Percentiles rank a stretch among this genome's conserved stretches.
Evolutionary conservation across 2,888 invertebrate genomes (phyloP).

Genomic region (Drosophila anomelani): DNA sequence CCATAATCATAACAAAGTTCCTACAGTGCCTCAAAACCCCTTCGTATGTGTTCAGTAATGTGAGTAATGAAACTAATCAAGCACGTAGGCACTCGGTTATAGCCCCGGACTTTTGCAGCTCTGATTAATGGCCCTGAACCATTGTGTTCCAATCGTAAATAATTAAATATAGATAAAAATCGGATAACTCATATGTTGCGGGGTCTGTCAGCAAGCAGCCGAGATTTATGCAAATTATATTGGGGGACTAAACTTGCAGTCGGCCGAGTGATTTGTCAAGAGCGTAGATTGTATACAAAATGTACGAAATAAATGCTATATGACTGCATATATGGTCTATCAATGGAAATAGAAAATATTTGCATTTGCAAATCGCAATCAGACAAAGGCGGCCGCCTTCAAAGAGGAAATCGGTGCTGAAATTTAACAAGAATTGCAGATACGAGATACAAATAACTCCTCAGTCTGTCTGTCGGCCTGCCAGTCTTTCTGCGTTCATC

Average conservation of each 20-base stretch:
- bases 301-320: constrained; percentile 19
- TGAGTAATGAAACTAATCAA: constrained; percentile 71
- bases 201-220: constrained; percentile 61
- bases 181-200: constrained; percentile 70
- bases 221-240: constrained; percentile 65
- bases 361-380: constrained; percentile 45
- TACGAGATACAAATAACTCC: constrained; percentile 30
- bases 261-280: constrained; percentile 36
- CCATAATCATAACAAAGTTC: neutral
- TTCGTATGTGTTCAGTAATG: neutral
- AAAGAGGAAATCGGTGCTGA: constrained; percentile 54
- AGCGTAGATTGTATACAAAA: constrained; percentile 7
- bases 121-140: constrained; percentile 74
- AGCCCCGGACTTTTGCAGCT: constrained; percentile 45
- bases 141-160: constrained; percentile 77
- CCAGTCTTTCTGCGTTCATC: constrained; percentile 31
- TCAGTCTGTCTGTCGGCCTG: constrained; percentile 13
- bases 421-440: constrained; percentile 61
- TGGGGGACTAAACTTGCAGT: constrained; percentile 46
- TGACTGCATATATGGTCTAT: constrained; percentile 16
- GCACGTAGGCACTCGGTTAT: constrained; percentile 59
- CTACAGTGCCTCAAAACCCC: neutral
- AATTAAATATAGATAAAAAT: constrained; percentile 77
- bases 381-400: constrained; percentile 62
- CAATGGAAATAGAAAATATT: constrained; percentile 43